Conservation (phyloP, 2,888 invertebrate genomes). For the Leistus spinibarbis region DNA sequence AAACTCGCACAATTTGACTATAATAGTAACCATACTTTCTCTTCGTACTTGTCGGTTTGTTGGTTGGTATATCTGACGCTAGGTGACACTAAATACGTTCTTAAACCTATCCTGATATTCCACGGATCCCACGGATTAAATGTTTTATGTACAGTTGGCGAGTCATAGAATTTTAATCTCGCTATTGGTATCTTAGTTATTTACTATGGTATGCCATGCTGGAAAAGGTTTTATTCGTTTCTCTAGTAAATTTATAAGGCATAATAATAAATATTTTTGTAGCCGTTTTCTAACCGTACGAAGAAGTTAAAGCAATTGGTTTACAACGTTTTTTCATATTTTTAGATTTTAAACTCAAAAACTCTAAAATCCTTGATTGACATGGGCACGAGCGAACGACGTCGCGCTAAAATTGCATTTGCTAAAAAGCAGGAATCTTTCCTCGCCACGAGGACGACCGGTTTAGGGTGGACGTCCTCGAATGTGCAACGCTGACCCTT, state of each 20-base stretch:
- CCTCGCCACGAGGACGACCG: conserved; percentile 1
- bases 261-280: too few species aligned
- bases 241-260: too few species aligned
- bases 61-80: neutral
- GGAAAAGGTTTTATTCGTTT: neutral
- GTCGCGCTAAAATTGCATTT: too few species aligned
- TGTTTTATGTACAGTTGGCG: too few species aligned
- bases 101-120: neutral
- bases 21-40: neutral
- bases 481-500: neutral
- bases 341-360: too few species aligned
- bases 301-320: too few species aligned
- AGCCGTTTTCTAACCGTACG: too few species aligned
- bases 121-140: neutral
- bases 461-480: conserved; percentile 9
- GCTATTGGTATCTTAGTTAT: neutral
- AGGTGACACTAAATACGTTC: neutral
- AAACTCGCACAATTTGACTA: neutral
- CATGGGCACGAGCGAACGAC: too few species aligned
- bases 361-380: too few species aligned
- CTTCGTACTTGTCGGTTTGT: neutral
- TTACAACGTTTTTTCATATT: too few species aligned
- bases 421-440: too few species aligned
- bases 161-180: neutral
- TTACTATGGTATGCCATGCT: neutral